Base-by-base conservation (phyloP, 2,888 invertebrate genomes). In the Hermaeophaga mercurialis region DNA sequence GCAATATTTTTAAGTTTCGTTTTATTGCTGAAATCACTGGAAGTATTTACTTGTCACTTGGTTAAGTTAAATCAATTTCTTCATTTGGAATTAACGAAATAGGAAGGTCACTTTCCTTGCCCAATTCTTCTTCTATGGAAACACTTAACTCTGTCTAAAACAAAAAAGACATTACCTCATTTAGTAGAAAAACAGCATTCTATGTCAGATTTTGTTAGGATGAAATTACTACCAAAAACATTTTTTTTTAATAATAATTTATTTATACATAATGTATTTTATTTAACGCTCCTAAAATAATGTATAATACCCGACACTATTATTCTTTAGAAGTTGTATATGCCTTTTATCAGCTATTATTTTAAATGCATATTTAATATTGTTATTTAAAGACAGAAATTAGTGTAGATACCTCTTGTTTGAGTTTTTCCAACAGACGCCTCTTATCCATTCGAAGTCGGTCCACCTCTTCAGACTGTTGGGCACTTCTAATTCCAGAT, bases 351-450 rank as follows among this genome's bases (percentile, higher is more conserved):
- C n/a, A n/a, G n/a, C n/a, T n/a, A n/a, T n/a, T n/a, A n/a, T n/a
- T n/a, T n/a, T 22, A 22, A 22, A 22, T 5, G 22, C 3, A 22
- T 22, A 34, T n/a, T 14, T 26, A 33, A 46, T 11, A 45, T 1
- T 2, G n/a, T n/a, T 4, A 45, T 11, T 18, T 24, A 41, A 33
- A 33, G 43, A 12, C 4, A 41, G 9, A 15, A 8, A 9, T 24
- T 9, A n/a, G n/a, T n/a, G 22, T 18, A 22, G 15, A 66, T 74
- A 89, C 89, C 82, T 89, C 88, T 76, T 81, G 78, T 74, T 86
- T 87, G 68, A 91, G 82, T 76, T 83, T 84, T 71, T 86, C 85
- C 65, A 89, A 83, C 67, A 94, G 80, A 75, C 84, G 82, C 59
- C 84, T 83, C 71, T 87, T 86, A 68, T 93, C 91, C 53, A 78